A percentile compares a stretch with the other conserved stretches of the same genome.
phyloP scores from a whole-genome alignment of 2,113 vertebrate genomes.

The Rana temporaria region DNA sequence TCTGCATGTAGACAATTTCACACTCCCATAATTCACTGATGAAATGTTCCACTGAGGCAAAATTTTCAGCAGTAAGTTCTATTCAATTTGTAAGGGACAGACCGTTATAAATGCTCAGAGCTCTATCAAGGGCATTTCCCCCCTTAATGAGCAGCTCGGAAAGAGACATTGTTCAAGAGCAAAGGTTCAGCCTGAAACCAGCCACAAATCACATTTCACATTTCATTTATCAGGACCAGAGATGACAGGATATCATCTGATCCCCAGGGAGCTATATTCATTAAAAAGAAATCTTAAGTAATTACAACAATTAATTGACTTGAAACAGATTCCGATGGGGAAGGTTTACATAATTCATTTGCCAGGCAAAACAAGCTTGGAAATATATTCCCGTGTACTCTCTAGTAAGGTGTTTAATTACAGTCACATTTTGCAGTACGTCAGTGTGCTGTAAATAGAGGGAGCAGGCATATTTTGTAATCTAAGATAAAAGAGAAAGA shows the following conservation, averaged over 20 bases:
- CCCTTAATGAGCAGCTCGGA: slow-evolving; percentile 67
- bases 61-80: slow-evolving; percentile 18
- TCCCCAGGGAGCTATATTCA: slow-evolving; percentile 86
- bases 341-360: slow-evolving; percentile 91
- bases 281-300: slow-evolving; percentile 93
- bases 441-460: not conserved
- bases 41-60: slow-evolving; percentile 34
- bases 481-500: no score
- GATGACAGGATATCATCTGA: slow-evolving; percentile 85
- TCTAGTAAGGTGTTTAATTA: slow-evolving; percentile 34
- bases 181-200: slow-evolving; percentile 75
- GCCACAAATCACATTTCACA: slow-evolving; percentile 86
- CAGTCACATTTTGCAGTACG: slow-evolving; percentile 21
- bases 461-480: no score
- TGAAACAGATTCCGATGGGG: slow-evolving; percentile 84
- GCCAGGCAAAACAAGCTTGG: slow-evolving; percentile 82
- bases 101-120: slow-evolving; percentile 59
- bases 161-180: slow-evolving; percentile 70
- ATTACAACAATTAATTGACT: slow-evolving; percentile 93
- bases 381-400: slow-evolving; percentile 58
- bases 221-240: slow-evolving; percentile 84
- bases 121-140: slow-evolving; percentile 75
- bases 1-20: slow-evolving; percentile 35
- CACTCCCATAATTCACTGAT: slow-evolving; percentile 22
- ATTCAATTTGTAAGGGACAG: slow-evolving; percentile 44